These are phyloP conservation scores for Tigriopus californicus DNA, from an alignment of 2,888 invertebrate species.

Conservation along the genomic window DNA sequence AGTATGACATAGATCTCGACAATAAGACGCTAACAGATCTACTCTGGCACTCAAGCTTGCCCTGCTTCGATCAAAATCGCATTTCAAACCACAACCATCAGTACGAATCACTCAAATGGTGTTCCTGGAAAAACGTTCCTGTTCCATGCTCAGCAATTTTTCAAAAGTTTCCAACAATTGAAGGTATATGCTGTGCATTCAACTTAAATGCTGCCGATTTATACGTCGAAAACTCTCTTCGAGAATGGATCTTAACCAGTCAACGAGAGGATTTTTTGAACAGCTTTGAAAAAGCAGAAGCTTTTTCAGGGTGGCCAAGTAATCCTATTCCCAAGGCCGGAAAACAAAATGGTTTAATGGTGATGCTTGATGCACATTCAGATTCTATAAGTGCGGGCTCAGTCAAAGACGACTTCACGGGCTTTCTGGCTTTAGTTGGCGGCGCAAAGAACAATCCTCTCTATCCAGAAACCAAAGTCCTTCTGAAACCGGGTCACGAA, in stretches of 20 bases:
- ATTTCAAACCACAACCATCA: background rate
- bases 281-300: background rate
- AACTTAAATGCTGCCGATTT: constrained; percentile 8
- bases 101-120: background rate
- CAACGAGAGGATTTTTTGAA: background rate
- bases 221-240: background rate
- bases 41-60: background rate
- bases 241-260: background rate
- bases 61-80: background rate
- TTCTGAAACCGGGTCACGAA: background rate
- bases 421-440: constrained; percentile 1
- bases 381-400: background rate
- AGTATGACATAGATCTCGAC: no score
- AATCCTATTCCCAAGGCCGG: background rate
- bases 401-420: background rate
- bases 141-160: constrained; percentile 6
- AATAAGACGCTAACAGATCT: no score
- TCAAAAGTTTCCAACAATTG: background rate
- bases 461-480: background rate
- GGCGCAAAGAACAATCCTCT: background rate
- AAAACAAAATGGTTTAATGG: background rate
- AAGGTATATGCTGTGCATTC: constrained; percentile 8
- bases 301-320: background rate
- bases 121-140: background rate
- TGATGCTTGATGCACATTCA: constrained; percentile 7